Evolutionary conservation across 2,797 vertebrate species (phyloP).

Genomic region (Rhincodon typus): DNA sequence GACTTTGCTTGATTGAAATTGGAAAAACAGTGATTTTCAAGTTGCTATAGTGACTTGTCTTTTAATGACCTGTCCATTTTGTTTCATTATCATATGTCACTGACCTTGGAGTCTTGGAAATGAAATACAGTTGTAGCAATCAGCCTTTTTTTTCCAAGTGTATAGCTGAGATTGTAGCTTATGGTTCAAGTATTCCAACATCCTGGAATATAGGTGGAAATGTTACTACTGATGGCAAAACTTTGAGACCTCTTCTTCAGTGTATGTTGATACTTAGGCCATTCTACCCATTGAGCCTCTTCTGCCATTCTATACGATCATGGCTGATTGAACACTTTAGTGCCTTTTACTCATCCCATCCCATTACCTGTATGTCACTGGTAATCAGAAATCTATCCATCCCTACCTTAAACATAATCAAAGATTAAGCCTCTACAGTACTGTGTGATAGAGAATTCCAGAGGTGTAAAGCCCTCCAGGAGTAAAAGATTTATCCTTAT

Average conservation of each 20-base stretch:
- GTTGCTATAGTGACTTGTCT: neutral
- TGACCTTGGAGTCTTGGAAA: neutral
- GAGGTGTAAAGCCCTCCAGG: no score
- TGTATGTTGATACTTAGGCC: neutral
- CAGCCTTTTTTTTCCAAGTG: neutral
- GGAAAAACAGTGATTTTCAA: neutral
- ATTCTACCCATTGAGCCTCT: no score
- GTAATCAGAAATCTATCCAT: no score
- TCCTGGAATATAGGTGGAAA: neutral
- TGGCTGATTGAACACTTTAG: no score
- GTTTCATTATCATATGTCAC: neutral
- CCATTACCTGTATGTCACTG: no score
- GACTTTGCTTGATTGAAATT: slow-evolving; percentile 42
- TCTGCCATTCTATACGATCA: no score
- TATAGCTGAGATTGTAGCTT: neutral
- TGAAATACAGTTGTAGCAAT: neutral
- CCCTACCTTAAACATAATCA: no score
- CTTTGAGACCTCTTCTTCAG: neutral
- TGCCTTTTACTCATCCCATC: no score
- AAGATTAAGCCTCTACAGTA: no score
- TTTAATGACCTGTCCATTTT: neutral
- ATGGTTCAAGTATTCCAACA: neutral
- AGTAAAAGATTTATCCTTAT: no score
- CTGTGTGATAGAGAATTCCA: no score
- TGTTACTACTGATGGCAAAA: neutral